Evolutionary conservation across 2,113 vertebrate species (phyloP), one percentile per base, ranked within the genome.

Genomic region (Corydoras sp.): DNA sequence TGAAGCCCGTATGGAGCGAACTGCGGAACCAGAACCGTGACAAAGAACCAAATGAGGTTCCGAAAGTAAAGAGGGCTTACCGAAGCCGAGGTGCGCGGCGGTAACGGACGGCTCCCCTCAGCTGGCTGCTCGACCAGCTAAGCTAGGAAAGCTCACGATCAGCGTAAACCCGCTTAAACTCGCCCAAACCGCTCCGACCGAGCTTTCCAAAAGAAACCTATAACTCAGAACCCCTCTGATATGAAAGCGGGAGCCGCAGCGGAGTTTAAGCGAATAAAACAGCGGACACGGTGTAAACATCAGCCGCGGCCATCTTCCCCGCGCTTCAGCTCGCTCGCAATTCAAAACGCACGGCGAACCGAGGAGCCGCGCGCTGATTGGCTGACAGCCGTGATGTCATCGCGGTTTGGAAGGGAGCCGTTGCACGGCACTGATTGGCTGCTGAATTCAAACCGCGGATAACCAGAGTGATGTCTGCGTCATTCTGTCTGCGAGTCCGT

Each of bases 261-360:
- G 14, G 55, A 49, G 30, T n/a, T 11, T 5, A 32, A 9, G 3
- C 13, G 14, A 14, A 50, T 10, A 58, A 65, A 0, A 12, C 51
- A 31, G 10, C 54, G 35, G 7, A 43, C 4, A 43, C 4, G 69
- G 50, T 48, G 13, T 29, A 29, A 68, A 66, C 55, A 18, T 63
- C 62, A 73, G 59, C 9, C 7, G 4, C 35, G 35, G 61, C 68
- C 78, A 80, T 80, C 4, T 50, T 80, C 10, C 5, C 35, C 18
- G 8, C 14, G 54, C 14, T 60, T 48, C 30, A 68, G 10, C 32
- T 63, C 68, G 69, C 59, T 58, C 2, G 3, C 58, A 85, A 85
- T 91, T 91, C 89, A 90, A 91, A 91, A 86, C 80, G 81, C 11
- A 71, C 60, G 67, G 77, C 85, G 58, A 83, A 84, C 77, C 77